Percentiles rank a stretch among this genome's conserved stretches.
These are phyloP conservation scores for Netelia melanura DNA, from an alignment of 2,888 invertebrate species.

Conservation along the genomic window DNA sequence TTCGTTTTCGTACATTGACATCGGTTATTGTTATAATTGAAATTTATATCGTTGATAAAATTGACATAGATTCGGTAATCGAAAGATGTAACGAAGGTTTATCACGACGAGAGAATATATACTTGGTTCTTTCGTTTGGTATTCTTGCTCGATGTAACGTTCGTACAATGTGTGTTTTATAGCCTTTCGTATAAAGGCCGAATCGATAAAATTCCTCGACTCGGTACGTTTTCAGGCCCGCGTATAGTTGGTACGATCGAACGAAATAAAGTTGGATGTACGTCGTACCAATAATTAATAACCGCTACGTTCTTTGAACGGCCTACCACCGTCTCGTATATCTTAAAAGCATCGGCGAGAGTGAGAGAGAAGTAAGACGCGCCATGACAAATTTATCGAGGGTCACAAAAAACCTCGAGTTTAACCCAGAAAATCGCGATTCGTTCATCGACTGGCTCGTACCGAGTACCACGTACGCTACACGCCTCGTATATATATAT, in stretches of 20 bases:
- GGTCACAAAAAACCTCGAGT: conserved; percentile 30
- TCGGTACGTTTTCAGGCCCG: not conserved
- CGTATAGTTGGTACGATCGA: conserved; percentile 5
- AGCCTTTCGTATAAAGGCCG: not conserved
- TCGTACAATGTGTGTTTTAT: not conserved
- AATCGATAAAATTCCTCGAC: conserved; percentile 23
- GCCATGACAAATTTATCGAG: conserved; percentile 46
- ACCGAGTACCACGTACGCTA: conserved; percentile 52
- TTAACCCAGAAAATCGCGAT: conserved; percentile 63
- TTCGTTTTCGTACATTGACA: no score
- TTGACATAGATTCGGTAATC: no score
- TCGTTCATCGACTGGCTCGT: conserved; percentile 61
- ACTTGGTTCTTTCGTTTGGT: no score
- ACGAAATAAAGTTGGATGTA: not conserved
- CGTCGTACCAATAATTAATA: conserved; percentile 18
- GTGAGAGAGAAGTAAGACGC: not conserved
- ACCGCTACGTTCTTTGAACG: not conserved
- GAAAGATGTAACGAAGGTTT: no score
- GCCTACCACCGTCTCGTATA: conserved; percentile 11
- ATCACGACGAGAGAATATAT: no score
- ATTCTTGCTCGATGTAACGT: no score
- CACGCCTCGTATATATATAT: conserved; percentile 9
- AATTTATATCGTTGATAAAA: no score
- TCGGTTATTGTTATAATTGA: no score
- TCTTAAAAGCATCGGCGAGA: not conserved